A percentile compares a stretch with the other conserved stretches of the same genome.
Conservation (phyloP, 2,797 vertebrate genomes). For the Oreochromis mossambicus region DNA sequence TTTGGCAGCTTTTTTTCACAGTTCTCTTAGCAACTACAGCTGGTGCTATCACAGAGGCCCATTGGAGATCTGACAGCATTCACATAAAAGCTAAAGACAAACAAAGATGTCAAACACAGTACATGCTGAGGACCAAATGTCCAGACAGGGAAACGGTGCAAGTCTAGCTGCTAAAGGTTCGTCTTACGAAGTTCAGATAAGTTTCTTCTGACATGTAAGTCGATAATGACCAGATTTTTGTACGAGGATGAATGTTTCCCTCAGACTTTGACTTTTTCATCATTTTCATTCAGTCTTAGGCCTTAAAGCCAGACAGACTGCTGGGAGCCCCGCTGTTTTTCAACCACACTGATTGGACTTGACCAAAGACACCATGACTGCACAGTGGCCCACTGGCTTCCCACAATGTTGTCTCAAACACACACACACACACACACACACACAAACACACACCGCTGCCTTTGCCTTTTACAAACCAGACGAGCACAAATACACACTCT, state of each 20-base stretch:
- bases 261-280: constrained; percentile 51
- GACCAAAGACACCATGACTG: constrained; percentile 13
- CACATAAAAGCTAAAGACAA: background rate
- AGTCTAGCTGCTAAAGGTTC: background rate
- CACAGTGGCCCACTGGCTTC: constrained; percentile 25
- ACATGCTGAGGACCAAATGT: background rate
- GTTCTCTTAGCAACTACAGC: constrained; percentile 33
- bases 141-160: background rate
- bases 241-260: constrained; percentile 23
- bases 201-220: constrained; percentile 15
- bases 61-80: constrained; percentile 1
- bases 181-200: constrained; percentile 7
- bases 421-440: background rate
- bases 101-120: background rate
- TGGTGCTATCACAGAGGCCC: background rate
- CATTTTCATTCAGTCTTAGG: constrained; percentile 25
- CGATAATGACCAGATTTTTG: constrained; percentile 47
- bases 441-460: background rate
- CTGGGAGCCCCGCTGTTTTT: constrained; percentile 60
- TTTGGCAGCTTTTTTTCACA: background rate
- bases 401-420: constrained; percentile 15
- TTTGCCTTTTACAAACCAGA: background rate
- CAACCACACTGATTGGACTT: constrained; percentile 51
- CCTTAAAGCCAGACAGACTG: constrained; percentile 52
- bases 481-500: background rate